Evolutionary conservation across 2,113 vertebrate species (phyloP), one percentile per base, ranked within the genome.

Genomic region (Acanthisitta chloris): DNA sequence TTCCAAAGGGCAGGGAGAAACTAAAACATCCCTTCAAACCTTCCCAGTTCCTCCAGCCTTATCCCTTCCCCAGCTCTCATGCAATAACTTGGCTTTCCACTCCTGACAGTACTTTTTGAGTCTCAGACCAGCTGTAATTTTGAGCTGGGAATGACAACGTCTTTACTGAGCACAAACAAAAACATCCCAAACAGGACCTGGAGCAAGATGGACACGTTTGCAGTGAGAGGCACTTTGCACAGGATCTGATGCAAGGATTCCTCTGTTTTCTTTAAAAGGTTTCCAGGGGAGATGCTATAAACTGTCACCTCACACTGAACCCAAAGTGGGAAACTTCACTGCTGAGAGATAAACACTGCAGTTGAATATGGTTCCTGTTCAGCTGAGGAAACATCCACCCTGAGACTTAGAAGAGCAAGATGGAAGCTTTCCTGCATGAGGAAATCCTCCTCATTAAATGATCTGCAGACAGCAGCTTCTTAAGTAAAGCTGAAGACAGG

Each of bases 161-260:
- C 16, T 34, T 8, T 2, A 34, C n/a, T 15, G 58, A 45, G 16
- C n/a, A 10, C n/a, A 6, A 4, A 29, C 2, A 28, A 28, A 67
- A 69, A 17, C 66, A 15, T 20, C 21, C 12, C 54, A 4, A 16
- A 12, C 13, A 20, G 51, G 36, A 23, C 10, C 64, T 28, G 1
- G 0, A 17, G 26, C 0, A 0, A 28, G 71, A 54, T 6, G 25
- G 33, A 48, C 49, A 7, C 0, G 0, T 7, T 31, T 38, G 33
- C 9, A 5, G 31, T 26, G 72, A 81, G 55, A 42, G 9, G 18
- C 12, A 5, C 49, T 61, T 62, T 24, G 31, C 64, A n/a, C 17
- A 14, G 54, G 14, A 49, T 5, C 29, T 2, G 0, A 1, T 8
- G 16, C 20, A 17, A 46, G 28, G 1, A 10, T 51, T 81, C n/a